A percentile compares a stretch with the other conserved stretches of the same genome.
These are phyloP conservation scores for Glyphotaelius pellucidus DNA, from an alignment of 2,888 invertebrate species.

Conservation along the genomic window DNA sequence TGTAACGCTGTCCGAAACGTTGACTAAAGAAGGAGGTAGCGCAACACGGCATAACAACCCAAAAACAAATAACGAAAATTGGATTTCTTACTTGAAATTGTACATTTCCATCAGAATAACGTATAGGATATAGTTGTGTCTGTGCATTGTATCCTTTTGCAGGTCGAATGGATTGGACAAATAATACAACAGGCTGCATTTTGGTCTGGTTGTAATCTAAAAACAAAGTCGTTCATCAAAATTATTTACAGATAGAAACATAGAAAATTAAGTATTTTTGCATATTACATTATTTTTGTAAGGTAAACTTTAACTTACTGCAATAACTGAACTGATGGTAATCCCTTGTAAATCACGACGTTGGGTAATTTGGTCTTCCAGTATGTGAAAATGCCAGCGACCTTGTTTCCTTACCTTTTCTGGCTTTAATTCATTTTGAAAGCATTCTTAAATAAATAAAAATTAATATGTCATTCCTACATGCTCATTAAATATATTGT, in stretches of 20 bases:
- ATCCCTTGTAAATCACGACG: slow-evolving; percentile 50
- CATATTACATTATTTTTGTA: background rate
- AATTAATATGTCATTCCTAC: background rate
- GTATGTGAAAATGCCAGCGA: background rate
- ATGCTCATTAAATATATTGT: too few relatives aligned
- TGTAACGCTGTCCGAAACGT: too few relatives aligned
- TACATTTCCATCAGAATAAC: slow-evolving; percentile 56
- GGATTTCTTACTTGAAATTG: slow-evolving; percentile 57
- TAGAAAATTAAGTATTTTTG: too few relatives aligned
- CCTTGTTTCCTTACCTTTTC: background rate
- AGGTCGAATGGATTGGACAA: slow-evolving; percentile 50
- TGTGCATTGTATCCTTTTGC: slow-evolving; percentile 60
- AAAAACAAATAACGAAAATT: too few relatives aligned
- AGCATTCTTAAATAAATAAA: background rate
- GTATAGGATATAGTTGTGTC: slow-evolving; percentile 56
- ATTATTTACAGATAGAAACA: too few relatives aligned
- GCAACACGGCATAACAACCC: too few relatives aligned
- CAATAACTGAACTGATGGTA: slow-evolving; percentile 38
- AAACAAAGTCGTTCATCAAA: background rate
- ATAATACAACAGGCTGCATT: slow-evolving; percentile 56
- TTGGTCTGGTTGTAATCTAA: slow-evolving; percentile 44
- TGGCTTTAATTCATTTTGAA: background rate
- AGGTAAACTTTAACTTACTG: slow-evolving; percentile 23
- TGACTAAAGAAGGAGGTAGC: too few relatives aligned
- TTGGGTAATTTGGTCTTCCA: slow-evolving; percentile 38